Evolutionary conservation across 1,140 invertebrate species (phyloP), one percentile per base, ranked within the genome.

Genomic region (Neotoxoptera formosana): DNA sequence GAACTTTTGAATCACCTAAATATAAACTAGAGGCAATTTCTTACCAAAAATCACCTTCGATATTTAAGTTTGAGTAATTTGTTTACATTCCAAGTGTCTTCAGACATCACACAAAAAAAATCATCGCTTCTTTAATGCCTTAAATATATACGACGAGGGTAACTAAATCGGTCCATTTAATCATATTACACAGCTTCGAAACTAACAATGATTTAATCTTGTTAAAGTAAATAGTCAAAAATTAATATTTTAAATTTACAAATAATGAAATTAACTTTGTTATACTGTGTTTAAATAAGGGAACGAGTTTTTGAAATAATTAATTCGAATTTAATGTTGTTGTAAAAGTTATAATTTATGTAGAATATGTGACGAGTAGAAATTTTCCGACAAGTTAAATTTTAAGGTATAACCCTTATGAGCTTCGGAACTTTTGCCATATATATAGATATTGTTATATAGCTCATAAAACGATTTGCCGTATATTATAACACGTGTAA

Each of bases 301-400:
- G 14, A 76, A 86, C 30, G 84, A 86, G 84, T n/a, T 86, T 86
- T 86, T 48, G 41, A 47, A 48, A 48, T 86, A 86, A 86, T 86
- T 86, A 47, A 86, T 86, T 86, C 25, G 11, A 86, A 47, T 86
- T 45, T 86, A 86, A 86, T 47, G 84, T 86, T 47, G 84, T 86
- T 86, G 25, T 48, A 48, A 86, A 86, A 86, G 41, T 86, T 86
- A 47, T 86, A 86, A 86, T 86, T 86, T 86, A 86, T 86, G 84
- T 86, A 41, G 25, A 47, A 86, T 47, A 47, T 25, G 45, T 86
- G 84, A 86, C 84, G 84, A 47, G 14, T 86, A 86, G 84, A 86
- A 23, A 86, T 86, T 86, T 47, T 86, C 41, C 9, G 84, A 47
- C 84, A 86, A 86, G 45, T 45, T 47, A 45, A 45, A 47, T 86